phyloP scores from a whole-genome alignment of 2,113 vertebrate species.

The Notarius lentiginosus region DNA sequence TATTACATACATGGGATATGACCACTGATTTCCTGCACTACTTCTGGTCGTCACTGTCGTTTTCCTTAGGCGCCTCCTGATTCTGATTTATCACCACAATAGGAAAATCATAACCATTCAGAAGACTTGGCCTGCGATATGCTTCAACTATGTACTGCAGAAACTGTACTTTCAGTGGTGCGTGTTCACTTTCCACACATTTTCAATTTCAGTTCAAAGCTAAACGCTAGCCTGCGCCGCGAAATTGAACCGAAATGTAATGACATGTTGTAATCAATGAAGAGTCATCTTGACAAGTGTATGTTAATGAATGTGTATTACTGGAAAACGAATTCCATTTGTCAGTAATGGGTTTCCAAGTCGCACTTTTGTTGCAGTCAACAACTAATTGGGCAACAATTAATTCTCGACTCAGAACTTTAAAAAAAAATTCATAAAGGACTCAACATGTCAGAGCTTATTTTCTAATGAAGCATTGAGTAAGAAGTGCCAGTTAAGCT shows the following conservation, averaged over 20 bases:
- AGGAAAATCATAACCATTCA: neutral
- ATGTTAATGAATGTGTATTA: neutral
- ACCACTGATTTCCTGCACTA: neutral
- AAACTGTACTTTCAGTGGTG: neutral
- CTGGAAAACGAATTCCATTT: neutral
- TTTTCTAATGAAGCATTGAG: slow-evolving; percentile 16
- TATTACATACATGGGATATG: neutral
- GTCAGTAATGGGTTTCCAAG: neutral
- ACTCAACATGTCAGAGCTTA: slow-evolving; percentile 30
- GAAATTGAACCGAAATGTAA: neutral
- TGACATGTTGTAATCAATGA: neutral
- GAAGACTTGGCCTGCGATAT: neutral
- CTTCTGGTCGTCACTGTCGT: neutral
- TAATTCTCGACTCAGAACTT: neutral
- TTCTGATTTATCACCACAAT: neutral
- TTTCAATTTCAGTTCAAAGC: neutral
- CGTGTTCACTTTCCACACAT: neutral
- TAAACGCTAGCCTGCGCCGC: neutral
- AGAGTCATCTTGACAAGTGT: neutral
- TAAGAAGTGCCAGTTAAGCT: slow-evolving; percentile 45
- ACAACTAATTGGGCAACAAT: neutral
- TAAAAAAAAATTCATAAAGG: slow-evolving; percentile 20
- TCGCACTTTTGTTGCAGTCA: neutral
- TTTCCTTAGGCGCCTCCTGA: neutral
- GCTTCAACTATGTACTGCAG: neutral